Evolutionary conservation across 2,113 vertebrate genomes (phyloP).

Genomic region (Lutjanus erythropterus): DNA sequence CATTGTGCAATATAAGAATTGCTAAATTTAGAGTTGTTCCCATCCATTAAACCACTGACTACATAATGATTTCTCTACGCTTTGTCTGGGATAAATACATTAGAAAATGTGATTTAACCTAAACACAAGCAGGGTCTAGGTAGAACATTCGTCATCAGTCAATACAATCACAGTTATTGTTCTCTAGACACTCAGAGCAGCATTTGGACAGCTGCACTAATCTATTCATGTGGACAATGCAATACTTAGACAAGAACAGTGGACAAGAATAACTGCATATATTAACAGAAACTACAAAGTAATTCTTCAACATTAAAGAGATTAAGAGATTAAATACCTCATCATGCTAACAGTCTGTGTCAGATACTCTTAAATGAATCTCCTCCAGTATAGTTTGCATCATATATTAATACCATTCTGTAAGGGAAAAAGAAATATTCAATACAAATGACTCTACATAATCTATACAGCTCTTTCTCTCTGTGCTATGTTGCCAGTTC

Average conservation of each 20-base stretch:
- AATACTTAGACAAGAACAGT: neutral
- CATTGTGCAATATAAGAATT: slow-evolving; percentile 1
- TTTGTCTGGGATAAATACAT: slow-evolving; percentile 33
- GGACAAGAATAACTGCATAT: neutral
- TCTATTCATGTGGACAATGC: neutral
- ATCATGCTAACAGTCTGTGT: neutral
- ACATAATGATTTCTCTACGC: slow-evolving; percentile 34
- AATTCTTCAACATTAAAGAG: slow-evolving; percentile 11
- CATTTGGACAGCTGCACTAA: neutral
- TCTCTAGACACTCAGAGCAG: slow-evolving; percentile 23
- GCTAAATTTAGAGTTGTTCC: slow-evolving; percentile 30
- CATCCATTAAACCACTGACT: slow-evolving; percentile 33
- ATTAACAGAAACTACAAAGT: slow-evolving; percentile 9
- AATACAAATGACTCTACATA: neutral
- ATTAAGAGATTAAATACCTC: neutral
- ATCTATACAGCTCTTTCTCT: slow-evolving; percentile 3
- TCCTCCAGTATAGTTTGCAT: neutral
- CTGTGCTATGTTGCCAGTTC: neutral
- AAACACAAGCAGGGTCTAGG: slow-evolving; percentile 34
- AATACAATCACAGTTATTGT: slow-evolving; percentile 41
- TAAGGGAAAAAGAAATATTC: neutral
- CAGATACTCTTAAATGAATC: slow-evolving; percentile 10
- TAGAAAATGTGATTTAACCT: slow-evolving; percentile 33
- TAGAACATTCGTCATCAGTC: slow-evolving; percentile 41
- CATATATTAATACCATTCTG: neutral